A percentile compares a stretch with the other conserved stretches of the same genome.
Evolutionary conservation across 1,140 invertebrate genomes (phyloP).

Genomic region (Andrena cerasifolii): DNA sequence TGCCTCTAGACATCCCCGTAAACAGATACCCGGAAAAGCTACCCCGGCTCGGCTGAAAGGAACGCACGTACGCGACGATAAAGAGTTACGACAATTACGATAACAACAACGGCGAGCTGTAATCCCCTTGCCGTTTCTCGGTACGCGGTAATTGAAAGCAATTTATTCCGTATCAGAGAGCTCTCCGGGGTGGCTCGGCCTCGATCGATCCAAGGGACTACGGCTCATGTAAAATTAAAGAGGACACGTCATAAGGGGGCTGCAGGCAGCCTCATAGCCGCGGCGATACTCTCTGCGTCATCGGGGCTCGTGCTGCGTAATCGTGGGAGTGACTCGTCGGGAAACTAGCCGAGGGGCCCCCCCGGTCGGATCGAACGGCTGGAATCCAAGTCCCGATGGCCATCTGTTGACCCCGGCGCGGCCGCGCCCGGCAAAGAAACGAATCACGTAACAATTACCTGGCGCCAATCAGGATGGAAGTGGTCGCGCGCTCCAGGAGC

Average conservation of each 20-base stretch:
- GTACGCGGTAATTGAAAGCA: slow-evolving; percentile 32
- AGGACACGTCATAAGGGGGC: slow-evolving; percentile 52
- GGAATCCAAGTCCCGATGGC: slow-evolving; percentile 56
- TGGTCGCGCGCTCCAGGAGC: slow-evolving; percentile 84
- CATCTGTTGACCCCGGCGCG: slow-evolving; percentile 53
- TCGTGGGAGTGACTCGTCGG: slow-evolving; percentile 61
- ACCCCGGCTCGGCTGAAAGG: too few species aligned
- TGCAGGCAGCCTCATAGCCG: slow-evolving; percentile 11
- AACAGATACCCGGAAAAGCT: too few species aligned
- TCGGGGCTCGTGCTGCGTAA: slow-evolving; percentile 53
- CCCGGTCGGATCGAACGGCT: slow-evolving; percentile 31
- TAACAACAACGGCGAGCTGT: neutral
- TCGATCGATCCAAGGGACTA: slow-evolving; percentile 39
- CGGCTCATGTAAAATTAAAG: slow-evolving; percentile 51
- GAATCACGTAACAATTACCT: slow-evolving; percentile 82
- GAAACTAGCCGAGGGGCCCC: slow-evolving; percentile 21
- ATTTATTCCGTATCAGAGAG: slow-evolving; percentile 43
- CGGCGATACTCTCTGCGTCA: slow-evolving; percentile 44
- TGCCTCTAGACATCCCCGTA: too few species aligned
- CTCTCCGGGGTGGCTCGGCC: neutral
- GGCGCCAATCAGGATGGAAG: slow-evolving; percentile 86
- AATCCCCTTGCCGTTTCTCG: neutral
- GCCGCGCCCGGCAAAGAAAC: slow-evolving; percentile 47
- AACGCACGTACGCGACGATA: neutral
- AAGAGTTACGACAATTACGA: neutral